Conservation (phyloP, 2,888 invertebrate species). For the Camptogramma bilineatum region DNA sequence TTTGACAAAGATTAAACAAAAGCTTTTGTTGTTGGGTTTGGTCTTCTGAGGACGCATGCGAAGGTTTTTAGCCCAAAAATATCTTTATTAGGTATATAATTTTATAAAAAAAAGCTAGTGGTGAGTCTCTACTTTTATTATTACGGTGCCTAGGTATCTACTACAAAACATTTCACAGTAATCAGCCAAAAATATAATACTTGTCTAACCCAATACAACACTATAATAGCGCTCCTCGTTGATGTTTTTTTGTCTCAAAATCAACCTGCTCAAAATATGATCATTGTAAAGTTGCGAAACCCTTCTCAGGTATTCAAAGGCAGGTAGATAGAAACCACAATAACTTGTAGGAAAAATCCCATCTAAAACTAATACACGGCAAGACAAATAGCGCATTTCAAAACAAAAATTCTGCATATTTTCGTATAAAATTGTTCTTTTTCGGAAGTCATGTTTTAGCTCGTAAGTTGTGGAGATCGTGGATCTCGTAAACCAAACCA, state of each 20-base stretch:
- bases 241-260: background rate
- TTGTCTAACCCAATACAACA: too few relatives aligned
- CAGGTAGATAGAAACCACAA: constrained; percentile 34
- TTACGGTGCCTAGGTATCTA: too few relatives aligned
- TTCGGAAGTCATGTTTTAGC: constrained; percentile 22
- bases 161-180: too few relatives aligned
- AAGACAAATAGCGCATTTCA: constrained; percentile 5
- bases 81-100: too few relatives aligned
- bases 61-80: too few relatives aligned
- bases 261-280: background rate
- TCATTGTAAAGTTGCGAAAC: constrained; percentile 16
- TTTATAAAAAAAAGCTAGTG: too few relatives aligned
- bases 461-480: background rate
- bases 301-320: constrained; percentile 35
- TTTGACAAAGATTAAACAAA: too few relatives aligned
- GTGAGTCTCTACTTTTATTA: too few relatives aligned
- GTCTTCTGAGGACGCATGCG: too few relatives aligned
- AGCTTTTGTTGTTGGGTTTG: background rate
- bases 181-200: too few relatives aligned
- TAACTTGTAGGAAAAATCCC: constrained; percentile 8
- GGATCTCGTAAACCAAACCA: background rate
- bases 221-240: background rate
- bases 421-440: constrained; percentile 16
- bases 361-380: background rate
- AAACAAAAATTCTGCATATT: constrained; percentile 15